Evolutionary conservation across 2,113 vertebrate genomes (phyloP).

Genomic region (Symphodus melops): DNA sequence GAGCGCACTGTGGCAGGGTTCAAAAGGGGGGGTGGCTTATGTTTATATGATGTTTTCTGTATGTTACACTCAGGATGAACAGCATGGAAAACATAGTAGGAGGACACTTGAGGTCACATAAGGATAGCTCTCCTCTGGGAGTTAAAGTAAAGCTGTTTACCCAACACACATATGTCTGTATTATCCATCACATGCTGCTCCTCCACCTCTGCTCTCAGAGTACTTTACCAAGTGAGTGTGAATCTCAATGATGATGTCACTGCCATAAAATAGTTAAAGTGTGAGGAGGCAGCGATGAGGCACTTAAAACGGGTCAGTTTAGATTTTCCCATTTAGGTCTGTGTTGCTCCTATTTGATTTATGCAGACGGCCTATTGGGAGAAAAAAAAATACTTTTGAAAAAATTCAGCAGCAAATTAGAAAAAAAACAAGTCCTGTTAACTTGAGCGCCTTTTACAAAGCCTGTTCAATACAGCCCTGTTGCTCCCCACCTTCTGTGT

Average conservation of each 20-base stretch:
- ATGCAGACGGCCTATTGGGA: too few species aligned
- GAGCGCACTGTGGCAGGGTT: slow-evolving; percentile 48
- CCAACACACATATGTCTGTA: neutral
- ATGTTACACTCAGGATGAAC: slow-evolving; percentile 10
- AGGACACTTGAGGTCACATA: neutral
- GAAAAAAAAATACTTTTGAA: too few species aligned
- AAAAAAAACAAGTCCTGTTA: too few species aligned
- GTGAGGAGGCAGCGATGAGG: slow-evolving; percentile 39
- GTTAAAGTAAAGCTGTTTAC: neutral
- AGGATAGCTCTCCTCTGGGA: neutral
- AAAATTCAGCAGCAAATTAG: too few species aligned
- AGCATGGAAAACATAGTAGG: slow-evolving; percentile 10
- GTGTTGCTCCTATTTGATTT: too few species aligned
- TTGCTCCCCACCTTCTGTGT: too few species aligned
- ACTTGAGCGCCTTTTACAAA: too few species aligned
- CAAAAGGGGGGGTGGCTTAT: slow-evolving; percentile 31
- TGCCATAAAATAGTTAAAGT: slow-evolving; percentile 39
- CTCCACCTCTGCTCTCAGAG: slow-evolving; percentile 46
- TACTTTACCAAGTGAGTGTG: slow-evolving; percentile 42
- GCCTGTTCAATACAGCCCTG: too few species aligned
- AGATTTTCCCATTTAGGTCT: neutral
- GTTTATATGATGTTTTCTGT: slow-evolving; percentile 57
- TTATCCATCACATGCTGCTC: slow-evolving; percentile 50
- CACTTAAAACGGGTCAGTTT: slow-evolving; percentile 7
- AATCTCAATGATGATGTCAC: slow-evolving; percentile 58